Percentiles rank a stretch among this genome's conserved stretches.
phyloP scores from a whole-genome alignment of 1,140 invertebrate genomes.

The Drosophila murphyi region DNA sequence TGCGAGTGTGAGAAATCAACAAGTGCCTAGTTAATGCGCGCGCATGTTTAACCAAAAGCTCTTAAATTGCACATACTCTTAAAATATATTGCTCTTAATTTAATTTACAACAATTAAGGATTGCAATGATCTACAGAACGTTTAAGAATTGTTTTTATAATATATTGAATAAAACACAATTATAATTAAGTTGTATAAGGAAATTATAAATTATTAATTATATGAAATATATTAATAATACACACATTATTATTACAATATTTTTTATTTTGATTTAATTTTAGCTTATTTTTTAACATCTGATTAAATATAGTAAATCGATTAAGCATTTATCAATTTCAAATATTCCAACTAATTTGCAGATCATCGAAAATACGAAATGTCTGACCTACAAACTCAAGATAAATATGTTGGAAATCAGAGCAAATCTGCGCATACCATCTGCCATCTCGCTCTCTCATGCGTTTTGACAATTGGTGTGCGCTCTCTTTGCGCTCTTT shows the following conservation, averaged over 20 bases:
- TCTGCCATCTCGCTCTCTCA: constrained; percentile 31
- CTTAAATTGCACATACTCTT: constrained; percentile 4
- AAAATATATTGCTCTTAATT: constrained; percentile 14
- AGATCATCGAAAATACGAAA: constrained; percentile 2
- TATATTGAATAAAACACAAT: too few species aligned
- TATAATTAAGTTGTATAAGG: too few species aligned
- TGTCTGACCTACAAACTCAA: neutral
- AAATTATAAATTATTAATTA: too few species aligned
- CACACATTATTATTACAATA: too few species aligned
- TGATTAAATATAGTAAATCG: too few species aligned
- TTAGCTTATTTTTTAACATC: too few species aligned
- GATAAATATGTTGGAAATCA: neutral
- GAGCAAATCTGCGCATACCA: constrained; percentile 47
- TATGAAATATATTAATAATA: too few species aligned
- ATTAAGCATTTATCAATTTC: neutral
- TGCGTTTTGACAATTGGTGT: constrained; percentile 7
- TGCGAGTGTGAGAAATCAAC: constrained; percentile 59
- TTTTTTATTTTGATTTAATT: too few species aligned
- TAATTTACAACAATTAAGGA: too few species aligned
- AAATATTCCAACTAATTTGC: neutral
- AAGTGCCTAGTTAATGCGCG: constrained; percentile 66
- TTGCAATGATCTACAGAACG: too few species aligned
- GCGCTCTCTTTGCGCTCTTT: constrained; percentile 5
- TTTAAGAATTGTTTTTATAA: too few species aligned
- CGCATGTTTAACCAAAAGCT: constrained; percentile 38